Conservation (phyloP, 92 coral and sea anemone genomes). For the Isaurus tuberculatus region DNA sequence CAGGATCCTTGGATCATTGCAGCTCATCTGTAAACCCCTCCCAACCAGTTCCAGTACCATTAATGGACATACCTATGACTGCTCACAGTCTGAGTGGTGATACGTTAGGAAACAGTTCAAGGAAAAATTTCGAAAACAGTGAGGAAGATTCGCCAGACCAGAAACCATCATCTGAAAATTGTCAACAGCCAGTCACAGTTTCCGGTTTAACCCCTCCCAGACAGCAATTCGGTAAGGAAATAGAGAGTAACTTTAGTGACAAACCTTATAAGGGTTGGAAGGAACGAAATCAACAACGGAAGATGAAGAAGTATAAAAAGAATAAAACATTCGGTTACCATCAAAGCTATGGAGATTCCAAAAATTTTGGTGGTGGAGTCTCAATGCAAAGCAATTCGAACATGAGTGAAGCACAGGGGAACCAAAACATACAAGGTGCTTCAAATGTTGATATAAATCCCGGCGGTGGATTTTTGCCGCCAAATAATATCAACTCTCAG, state of each 20-base stretch:
- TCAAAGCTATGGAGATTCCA: slow-evolving; percentile 32
- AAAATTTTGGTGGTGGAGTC: slow-evolving; percentile 9
- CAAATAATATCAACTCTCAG: slow-evolving; percentile 36
- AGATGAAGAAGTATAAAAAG: slow-evolving; percentile 54
- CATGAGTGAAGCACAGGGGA: slow-evolving; percentile 7
- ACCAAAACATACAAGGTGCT: not conserved
- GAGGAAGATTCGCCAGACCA: not conserved
- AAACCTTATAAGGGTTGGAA: slow-evolving; percentile 51
- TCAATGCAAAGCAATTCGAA: slow-evolving; percentile 17
- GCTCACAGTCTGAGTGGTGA: not conserved
- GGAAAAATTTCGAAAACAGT: not conserved
- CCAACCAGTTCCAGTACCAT: slow-evolving; percentile 6
- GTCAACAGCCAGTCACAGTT: slow-evolving; percentile 5
- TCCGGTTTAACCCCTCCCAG: slow-evolving; percentile 1
- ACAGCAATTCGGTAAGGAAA: slow-evolving; percentile 73
- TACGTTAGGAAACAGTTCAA: not conserved
- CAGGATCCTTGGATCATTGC: not conserved
- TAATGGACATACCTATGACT: slow-evolving; percentile 18
- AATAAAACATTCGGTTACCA: slow-evolving; percentile 54
- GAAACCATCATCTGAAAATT: slow-evolving; percentile 33
- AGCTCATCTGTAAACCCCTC: slow-evolving; percentile 13
- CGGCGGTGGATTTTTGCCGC: not conserved
- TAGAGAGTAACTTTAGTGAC: slow-evolving; percentile 63
- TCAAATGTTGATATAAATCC: slow-evolving; percentile 7
- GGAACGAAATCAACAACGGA: slow-evolving; percentile 48